A percentile compares a stretch with the other conserved stretches of the same genome.
phyloP scores from a whole-genome alignment of 2,113 vertebrate genomes.

The Gulo gulo region DNA sequence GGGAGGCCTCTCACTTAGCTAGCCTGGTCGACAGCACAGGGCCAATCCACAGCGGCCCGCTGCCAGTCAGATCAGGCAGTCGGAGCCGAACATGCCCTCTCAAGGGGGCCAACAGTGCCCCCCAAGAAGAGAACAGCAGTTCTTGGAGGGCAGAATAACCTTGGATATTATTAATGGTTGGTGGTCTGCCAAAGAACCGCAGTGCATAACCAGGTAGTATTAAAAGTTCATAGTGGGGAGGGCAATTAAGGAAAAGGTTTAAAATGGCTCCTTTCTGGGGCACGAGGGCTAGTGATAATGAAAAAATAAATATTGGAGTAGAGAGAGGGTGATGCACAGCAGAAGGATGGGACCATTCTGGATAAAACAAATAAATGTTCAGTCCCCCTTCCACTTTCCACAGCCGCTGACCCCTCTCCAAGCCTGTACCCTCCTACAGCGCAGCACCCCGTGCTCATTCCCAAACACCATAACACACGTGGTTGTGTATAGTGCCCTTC shows the following conservation, averaged over 20 bases:
- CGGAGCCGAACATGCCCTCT: not conserved
- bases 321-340: not conserved
- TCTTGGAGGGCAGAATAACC: not conserved
- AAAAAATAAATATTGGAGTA: not conserved
- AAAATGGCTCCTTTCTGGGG: not conserved
- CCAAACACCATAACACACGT: not conserved
- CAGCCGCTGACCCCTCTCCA: not conserved
- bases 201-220: not conserved
- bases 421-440: fast-evolving
- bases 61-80: not conserved
- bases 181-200: not conserved
- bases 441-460: not conserved
- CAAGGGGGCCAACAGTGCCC: not conserved
- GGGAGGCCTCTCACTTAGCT: not conserved
- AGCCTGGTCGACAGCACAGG: too few species aligned
- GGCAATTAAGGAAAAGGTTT: not conserved
- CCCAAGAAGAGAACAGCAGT: not conserved
- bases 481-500: fast-evolving
- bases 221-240: not conserved
- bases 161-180: not conserved
- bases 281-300: fast-evolving
- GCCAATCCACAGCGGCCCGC: not conserved
- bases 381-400: not conserved
- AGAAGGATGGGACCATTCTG: not conserved
- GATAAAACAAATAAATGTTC: not conserved